A percentile compares a stretch with the other conserved stretches of the same genome.
Conservation (phyloP, 2,113 vertebrate species). For the Lanius ludovicianus region DNA sequence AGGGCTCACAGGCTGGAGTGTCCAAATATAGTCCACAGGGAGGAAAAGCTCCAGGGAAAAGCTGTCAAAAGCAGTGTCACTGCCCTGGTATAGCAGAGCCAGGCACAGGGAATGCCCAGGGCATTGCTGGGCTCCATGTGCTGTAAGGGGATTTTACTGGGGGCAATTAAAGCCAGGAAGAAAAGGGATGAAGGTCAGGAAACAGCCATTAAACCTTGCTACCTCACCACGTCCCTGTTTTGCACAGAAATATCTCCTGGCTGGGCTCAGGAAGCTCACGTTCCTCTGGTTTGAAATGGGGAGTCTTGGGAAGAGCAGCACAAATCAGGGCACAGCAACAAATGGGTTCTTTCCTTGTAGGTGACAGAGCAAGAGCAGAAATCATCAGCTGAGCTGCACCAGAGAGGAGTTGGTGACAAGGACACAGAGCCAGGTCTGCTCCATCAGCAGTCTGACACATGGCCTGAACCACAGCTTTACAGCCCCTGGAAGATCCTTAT, state of each 20-base stretch:
- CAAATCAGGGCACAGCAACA: neutral
- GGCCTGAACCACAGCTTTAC: neutral
- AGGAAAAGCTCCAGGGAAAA: slow-evolving; percentile 23
- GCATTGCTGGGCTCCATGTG: neutral
- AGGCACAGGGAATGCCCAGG: neutral
- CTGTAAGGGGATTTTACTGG: neutral
- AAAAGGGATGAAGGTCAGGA: slow-evolving; percentile 1
- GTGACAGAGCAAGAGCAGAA: neutral
- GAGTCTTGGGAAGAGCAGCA: neutral
- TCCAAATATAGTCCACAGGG: slow-evolving; percentile 28
- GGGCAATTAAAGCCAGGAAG: neutral
- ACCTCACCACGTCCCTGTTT: neutral
- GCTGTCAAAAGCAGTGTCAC: slow-evolving; percentile 40
- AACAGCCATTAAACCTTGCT: neutral
- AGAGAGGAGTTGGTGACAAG: neutral
- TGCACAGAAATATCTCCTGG: neutral
- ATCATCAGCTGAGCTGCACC: neutral
- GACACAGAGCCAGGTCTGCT: neutral
- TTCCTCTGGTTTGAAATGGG: neutral
- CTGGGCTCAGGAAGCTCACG: neutral
- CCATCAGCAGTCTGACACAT: accelerated
- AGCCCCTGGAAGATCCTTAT: neutral
- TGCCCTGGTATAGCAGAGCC: neutral
- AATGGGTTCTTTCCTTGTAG: neutral
- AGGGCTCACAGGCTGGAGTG: neutral